These are phyloP conservation scores for Piprites chloris DNA, from an alignment of 2,113 vertebrate genomes.

Conservation along the genomic window DNA sequence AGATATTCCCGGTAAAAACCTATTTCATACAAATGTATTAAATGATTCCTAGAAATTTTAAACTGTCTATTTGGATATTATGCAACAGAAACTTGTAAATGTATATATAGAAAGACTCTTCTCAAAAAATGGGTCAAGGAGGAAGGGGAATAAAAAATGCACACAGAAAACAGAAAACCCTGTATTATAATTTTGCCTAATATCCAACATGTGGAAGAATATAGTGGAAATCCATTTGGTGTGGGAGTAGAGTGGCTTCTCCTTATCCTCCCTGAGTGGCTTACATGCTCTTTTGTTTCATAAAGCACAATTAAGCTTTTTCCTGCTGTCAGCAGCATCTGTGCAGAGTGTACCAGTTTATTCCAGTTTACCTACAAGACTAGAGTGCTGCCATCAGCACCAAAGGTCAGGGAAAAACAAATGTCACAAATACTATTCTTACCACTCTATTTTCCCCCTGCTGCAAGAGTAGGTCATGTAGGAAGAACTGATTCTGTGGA, in stretches of 20 bases:
- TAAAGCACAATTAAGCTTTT: neutral
- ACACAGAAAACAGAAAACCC: neutral
- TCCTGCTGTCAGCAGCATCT: neutral
- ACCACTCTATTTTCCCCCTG: neutral
- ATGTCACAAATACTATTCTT: neutral
- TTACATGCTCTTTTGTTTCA: neutral
- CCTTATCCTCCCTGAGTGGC: neutral
- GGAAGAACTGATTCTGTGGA: neutral
- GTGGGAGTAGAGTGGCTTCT: neutral
- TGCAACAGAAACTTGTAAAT: neutral
- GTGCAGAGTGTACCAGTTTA: neutral
- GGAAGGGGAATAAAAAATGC: neutral
- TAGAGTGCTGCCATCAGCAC: neutral
- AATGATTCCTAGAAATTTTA: neutral
- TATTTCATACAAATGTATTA: neutral
- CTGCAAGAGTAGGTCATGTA: neutral
- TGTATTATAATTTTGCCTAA: neutral
- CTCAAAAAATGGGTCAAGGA: neutral
- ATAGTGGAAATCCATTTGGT: neutral
- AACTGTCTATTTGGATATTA: neutral
- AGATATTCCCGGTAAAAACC: neutral
- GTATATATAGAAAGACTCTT: neutral
- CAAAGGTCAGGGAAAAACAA: neutral
- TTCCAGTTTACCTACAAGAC: neutral
- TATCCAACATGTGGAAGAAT: neutral